phyloP scores from a whole-genome alignment of 2,888 invertebrate genomes.

The Oscheius sp. region DNA sequence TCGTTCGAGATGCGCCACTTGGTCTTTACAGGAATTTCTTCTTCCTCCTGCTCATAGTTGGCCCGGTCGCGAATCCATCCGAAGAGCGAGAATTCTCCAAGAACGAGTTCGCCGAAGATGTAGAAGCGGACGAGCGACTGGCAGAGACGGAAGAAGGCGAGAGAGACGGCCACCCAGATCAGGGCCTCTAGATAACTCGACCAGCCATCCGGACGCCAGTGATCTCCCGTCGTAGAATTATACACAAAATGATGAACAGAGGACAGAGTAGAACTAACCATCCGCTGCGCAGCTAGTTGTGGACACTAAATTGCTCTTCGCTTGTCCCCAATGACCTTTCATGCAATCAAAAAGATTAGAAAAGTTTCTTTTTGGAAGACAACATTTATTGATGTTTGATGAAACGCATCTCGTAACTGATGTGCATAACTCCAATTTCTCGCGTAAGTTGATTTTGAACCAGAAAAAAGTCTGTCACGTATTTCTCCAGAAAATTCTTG shows the following conservation, averaged over 20 bases:
- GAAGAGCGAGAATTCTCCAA: slow-evolving; percentile 70
- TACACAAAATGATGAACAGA: slow-evolving; percentile 1
- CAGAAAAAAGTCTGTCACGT: too few relatives aligned
- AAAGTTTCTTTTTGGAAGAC: too few relatives aligned
- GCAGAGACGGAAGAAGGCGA: slow-evolving; percentile 63
- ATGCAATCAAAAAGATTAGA: background rate
- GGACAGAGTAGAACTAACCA: background rate
- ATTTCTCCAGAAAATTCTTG: too few relatives aligned
- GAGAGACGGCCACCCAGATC: slow-evolving; percentile 60
- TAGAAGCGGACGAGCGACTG: slow-evolving; percentile 70
- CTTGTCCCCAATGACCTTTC: background rate
- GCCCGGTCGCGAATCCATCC: slow-evolving; percentile 48
- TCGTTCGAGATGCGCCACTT: slow-evolving; percentile 72
- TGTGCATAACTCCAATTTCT: too few relatives aligned
- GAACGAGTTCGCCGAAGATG: slow-evolving; percentile 63
- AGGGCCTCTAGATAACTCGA: background rate
- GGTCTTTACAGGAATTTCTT: slow-evolving; percentile 58
- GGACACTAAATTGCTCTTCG: background rate
- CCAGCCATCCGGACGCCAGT: slow-evolving; percentile 4
- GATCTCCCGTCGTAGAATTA: background rate
- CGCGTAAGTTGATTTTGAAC: too few relatives aligned
- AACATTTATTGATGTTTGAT: too few relatives aligned
- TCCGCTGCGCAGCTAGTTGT: background rate
- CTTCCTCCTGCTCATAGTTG: slow-evolving; percentile 57
- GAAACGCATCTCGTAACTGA: too few relatives aligned